These are phyloP conservation scores for Falco berigora DNA, from an alignment of 2,797 vertebrate species.

Conservation along the genomic window DNA sequence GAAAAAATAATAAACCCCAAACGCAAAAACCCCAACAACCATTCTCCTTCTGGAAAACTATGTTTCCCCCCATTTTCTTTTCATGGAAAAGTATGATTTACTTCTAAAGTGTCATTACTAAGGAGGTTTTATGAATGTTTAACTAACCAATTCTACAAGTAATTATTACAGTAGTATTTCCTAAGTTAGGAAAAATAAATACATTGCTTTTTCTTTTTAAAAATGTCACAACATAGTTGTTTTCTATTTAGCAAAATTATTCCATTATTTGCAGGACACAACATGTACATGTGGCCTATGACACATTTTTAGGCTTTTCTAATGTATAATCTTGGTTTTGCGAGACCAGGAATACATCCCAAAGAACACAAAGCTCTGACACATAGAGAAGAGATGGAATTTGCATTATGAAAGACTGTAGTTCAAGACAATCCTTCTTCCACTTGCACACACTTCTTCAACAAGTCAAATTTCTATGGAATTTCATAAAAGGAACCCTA, in stretches of 20 bases:
- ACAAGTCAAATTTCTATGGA: background rate
- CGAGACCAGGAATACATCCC: background rate
- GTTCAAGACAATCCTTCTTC: background rate
- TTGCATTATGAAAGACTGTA: rapidly evolving
- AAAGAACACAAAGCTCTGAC: background rate
- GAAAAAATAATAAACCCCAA: background rate
- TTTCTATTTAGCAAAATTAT: background rate
- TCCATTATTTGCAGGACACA: background rate
- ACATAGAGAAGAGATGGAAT: background rate
- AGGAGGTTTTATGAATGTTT: background rate
- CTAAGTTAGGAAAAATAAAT: background rate
- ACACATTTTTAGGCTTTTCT: background rate
- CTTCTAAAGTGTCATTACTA: background rate
- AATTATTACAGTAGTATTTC: background rate
- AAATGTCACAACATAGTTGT: background rate
- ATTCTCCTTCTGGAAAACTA: background rate
- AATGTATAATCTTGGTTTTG: background rate
- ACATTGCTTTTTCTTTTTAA: background rate
- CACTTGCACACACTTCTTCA: background rate
- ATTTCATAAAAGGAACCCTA: background rate
- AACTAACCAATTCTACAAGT: background rate
- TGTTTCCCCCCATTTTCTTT: background rate
- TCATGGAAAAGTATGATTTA: background rate
- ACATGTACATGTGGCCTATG: background rate
- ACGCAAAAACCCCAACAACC: background rate